These are phyloP conservation scores for Synanthedon myopaeformis DNA, from an alignment of 2,888 invertebrate species.

Conservation along the genomic window DNA sequence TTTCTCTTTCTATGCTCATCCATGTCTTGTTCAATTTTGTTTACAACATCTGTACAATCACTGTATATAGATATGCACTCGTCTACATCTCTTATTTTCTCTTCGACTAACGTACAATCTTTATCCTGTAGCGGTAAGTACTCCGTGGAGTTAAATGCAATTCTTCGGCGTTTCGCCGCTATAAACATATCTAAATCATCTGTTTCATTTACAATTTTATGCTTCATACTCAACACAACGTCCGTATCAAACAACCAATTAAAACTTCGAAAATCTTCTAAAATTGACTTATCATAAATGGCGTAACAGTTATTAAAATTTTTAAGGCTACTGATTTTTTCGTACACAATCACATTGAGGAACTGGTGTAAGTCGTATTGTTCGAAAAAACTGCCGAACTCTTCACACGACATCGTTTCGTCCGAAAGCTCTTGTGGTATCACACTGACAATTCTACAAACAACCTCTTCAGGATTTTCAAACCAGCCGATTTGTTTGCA, in stretches of 20 bases:
- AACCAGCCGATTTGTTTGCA: slow-evolving; percentile 63
- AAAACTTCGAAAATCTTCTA: slow-evolving; percentile 62
- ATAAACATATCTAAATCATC: slow-evolving; percentile 48
- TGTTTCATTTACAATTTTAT: slow-evolving; percentile 36
- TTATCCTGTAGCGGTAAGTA: slow-evolving; percentile 53
- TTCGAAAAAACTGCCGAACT: slow-evolving; percentile 45
- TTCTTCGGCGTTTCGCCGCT: slow-evolving; percentile 51
- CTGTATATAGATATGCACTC: slow-evolving; percentile 38
- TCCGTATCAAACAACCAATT: slow-evolving; percentile 72
- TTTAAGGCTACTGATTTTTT: slow-evolving; percentile 61
- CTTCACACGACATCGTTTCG: slow-evolving; percentile 34
- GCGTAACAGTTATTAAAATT: slow-evolving; percentile 60
- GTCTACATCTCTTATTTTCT: slow-evolving; percentile 39
- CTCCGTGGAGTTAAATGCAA: slow-evolving; percentile 42
- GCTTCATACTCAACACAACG: slow-evolving; percentile 37
- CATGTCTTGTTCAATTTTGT: slow-evolving; percentile 58
- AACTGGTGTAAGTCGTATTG: slow-evolving; percentile 65
- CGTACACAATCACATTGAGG: slow-evolving; percentile 64
- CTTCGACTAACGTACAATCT: slow-evolving; percentile 43
- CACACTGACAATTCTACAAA: slow-evolving; percentile 59
- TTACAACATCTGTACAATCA: slow-evolving; percentile 42
- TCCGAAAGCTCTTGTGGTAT: slow-evolving; percentile 48
- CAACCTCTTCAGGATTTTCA: slow-evolving; percentile 52
- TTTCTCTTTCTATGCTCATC: slow-evolving; percentile 56
- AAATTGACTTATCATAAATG: slow-evolving; percentile 67